Conservation (phyloP, 2,888 invertebrate genomes). For the Epicampocera succincta region DNA sequence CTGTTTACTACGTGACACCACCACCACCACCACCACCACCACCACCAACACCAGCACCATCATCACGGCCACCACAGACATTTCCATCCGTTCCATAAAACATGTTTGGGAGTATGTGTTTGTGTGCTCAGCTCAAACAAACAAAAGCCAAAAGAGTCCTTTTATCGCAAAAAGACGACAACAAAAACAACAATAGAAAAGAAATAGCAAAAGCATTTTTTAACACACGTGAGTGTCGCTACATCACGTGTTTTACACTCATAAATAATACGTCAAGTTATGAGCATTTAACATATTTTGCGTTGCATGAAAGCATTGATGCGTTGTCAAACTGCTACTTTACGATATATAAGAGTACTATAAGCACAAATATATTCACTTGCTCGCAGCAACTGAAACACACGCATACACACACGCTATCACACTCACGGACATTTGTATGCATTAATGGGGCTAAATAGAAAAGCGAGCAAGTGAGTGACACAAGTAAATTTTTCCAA, state of each 20-base stretch:
- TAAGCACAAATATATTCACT: conserved; percentile 26
- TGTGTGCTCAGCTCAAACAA: conserved; percentile 12
- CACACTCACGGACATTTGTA: conserved; percentile 3
- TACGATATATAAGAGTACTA: conserved; percentile 37
- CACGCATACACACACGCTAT: conserved; percentile 1
- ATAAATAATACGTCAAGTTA: conserved; percentile 76
- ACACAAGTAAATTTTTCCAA: conserved; percentile 33
- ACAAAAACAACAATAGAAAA: conserved; percentile 36
- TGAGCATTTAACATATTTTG: conserved; percentile 75
- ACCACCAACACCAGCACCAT: not conserved
- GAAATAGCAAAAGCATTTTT: conserved; percentile 36
- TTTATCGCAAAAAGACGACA: conserved; percentile 34
- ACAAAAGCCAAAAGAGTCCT: conserved; percentile 42
- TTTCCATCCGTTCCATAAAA: not conserved
- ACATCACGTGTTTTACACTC: conserved; percentile 74
- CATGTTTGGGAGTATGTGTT: not conserved
- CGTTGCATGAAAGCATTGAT: conserved; percentile 69
- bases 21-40: not conserved
- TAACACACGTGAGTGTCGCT: conserved; percentile 70
- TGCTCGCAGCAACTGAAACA: conserved; percentile 5
- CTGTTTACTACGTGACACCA: not conserved
- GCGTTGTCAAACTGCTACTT: conserved; percentile 65
- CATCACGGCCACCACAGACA: not conserved
- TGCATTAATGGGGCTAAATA: conserved; percentile 9
- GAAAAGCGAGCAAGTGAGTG: conserved; percentile 21